Conservation (phyloP, 1,140 invertebrate species). For the Archivesica marissinica region DNA sequence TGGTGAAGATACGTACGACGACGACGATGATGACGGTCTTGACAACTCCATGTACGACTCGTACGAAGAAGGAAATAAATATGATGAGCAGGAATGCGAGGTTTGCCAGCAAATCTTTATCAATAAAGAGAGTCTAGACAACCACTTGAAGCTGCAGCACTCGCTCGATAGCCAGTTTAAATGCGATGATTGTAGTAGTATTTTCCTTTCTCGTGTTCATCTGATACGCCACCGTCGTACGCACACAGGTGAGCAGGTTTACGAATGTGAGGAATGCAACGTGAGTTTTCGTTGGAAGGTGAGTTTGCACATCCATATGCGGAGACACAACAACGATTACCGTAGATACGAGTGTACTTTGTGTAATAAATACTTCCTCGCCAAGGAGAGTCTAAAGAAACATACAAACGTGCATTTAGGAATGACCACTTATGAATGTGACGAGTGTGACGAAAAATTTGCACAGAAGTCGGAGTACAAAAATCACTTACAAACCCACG, state of each 20-base stretch:
- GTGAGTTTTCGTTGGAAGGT: conserved; percentile 51
- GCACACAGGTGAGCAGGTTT: conserved; percentile 45
- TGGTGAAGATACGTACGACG: neutral
- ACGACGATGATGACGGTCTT: neutral
- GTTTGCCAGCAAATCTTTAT: conserved; percentile 52
- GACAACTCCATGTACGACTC: neutral
- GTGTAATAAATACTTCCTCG: conserved; percentile 56
- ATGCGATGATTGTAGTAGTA: conserved; percentile 44
- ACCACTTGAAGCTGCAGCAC: conserved; percentile 35
- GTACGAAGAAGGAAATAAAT: conserved; percentile 9
- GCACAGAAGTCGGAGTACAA: conserved; percentile 27
- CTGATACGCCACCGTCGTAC: conserved; percentile 33
- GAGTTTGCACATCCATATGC: conserved; percentile 54
- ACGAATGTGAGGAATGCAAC: conserved; percentile 52
- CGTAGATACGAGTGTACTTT: conserved; percentile 15
- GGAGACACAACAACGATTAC: conserved; percentile 46
- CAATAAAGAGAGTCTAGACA: conserved; percentile 29
- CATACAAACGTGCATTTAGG: conserved; percentile 40
- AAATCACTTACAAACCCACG: conserved; percentile 21
- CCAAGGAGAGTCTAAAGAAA: conserved; percentile 39
- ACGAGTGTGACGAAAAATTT: conserved; percentile 43
- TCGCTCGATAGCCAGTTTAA: conserved; percentile 25
- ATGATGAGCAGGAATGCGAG: conserved; percentile 51
- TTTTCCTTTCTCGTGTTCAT: conserved; percentile 43
- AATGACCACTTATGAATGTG: conserved; percentile 27